A percentile compares a stretch with the other conserved stretches of the same genome.
These are phyloP conservation scores for Macrocentrus cingulum DNA, from an alignment of 1,140 invertebrate genomes.

Conservation along the genomic window DNA sequence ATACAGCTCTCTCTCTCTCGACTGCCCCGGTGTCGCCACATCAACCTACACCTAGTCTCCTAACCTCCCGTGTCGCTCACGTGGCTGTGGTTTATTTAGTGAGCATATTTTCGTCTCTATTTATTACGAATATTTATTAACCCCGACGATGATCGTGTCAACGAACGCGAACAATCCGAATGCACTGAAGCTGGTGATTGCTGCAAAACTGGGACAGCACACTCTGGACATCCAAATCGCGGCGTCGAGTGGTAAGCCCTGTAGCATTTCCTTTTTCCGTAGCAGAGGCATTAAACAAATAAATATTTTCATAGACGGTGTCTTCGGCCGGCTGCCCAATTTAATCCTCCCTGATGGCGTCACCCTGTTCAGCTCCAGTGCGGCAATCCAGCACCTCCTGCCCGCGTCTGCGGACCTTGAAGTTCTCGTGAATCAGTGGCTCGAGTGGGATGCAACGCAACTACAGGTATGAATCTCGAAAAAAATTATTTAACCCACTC, in stretches of 20 bases:
- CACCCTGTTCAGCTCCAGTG: slow-evolving; percentile 61
- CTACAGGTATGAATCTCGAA: slow-evolving; percentile 63
- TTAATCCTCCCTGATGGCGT: slow-evolving; percentile 55
- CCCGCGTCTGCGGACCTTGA: slow-evolving; percentile 42
- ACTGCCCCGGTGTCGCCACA: too few species aligned
- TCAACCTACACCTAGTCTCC: too few species aligned
- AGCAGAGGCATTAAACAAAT: too few species aligned
- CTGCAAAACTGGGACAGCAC: slow-evolving; percentile 64
- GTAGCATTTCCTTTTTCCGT: too few species aligned
- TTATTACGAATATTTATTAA: background rate
- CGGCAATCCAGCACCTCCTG: slow-evolving; percentile 61
- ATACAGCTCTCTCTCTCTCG: too few species aligned
- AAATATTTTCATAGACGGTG: slow-evolving; percentile 12
- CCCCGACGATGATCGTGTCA: slow-evolving; percentile 64
- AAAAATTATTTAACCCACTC: slow-evolving; percentile 45
- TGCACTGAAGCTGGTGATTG: slow-evolving; percentile 69
- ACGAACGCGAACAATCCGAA: slow-evolving; percentile 74
- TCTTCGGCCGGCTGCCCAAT: slow-evolving; percentile 54
- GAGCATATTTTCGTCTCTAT: background rate
- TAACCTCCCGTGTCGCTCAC: background rate
- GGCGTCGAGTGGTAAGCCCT: slow-evolving; percentile 61
- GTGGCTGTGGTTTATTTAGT: background rate
- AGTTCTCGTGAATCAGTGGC: slow-evolving; percentile 63
- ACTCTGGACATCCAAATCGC: slow-evolving; percentile 60
- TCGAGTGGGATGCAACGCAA: slow-evolving; percentile 75